A percentile compares a stretch with the other conserved stretches of the same genome.
Conservation (phyloP, 2,113 vertebrate species). For the Neoarius graeffei region DNA sequence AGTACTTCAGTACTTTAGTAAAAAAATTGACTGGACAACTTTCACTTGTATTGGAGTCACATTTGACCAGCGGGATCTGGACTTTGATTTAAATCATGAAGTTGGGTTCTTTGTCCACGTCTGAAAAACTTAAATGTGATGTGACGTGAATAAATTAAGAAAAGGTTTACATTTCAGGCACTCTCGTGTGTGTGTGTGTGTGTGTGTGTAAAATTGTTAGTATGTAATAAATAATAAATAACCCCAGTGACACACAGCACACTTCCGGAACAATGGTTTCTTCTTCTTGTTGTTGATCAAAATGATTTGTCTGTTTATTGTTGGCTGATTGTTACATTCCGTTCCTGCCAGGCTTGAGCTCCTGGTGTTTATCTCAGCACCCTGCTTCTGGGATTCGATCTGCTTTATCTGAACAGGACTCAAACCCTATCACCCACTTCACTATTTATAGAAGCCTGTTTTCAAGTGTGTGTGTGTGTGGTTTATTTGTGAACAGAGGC, state of each 20-base stretch:
- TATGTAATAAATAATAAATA: background rate
- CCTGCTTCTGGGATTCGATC: slow-evolving; percentile 9
- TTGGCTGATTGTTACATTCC: background rate
- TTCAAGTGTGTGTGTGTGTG: slow-evolving; percentile 23
- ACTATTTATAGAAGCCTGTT: slow-evolving; percentile 44
- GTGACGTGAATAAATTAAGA: background rate
- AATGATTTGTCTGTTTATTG: background rate
- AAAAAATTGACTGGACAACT: too few species aligned
- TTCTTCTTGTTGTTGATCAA: background rate
- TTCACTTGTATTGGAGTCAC: too few species aligned
- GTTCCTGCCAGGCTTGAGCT: background rate
- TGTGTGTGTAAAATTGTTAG: background rate
- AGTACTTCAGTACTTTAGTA: too few species aligned
- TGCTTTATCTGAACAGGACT: background rate
- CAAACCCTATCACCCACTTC: slow-evolving; percentile 32
- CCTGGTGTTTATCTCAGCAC: background rate
- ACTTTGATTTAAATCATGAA: too few species aligned
- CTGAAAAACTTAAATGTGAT: background rate
- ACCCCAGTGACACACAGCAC: background rate
- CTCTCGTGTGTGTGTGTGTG: background rate
- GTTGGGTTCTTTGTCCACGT: too few species aligned
- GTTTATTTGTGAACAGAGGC: background rate
- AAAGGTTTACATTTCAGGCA: background rate
- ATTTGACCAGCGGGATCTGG: too few species aligned
- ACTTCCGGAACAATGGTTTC: background rate